Conservation (phyloP, 2,797 vertebrate species). For the Buphagus erythrorhynchus region DNA sequence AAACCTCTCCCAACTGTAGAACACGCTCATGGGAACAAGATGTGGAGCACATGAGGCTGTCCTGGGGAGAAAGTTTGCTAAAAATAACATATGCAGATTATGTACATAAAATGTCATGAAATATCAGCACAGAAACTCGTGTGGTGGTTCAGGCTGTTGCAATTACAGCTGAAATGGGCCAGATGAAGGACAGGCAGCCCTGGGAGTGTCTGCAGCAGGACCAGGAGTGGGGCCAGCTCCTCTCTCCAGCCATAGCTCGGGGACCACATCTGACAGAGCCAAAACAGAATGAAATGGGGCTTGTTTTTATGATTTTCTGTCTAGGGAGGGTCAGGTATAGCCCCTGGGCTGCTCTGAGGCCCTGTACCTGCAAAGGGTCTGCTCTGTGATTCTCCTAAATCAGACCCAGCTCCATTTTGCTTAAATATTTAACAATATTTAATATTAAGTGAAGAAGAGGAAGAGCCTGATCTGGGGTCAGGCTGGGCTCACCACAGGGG, state of each 20-base stretch:
- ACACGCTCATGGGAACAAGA: conserved; percentile 29
- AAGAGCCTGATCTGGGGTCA: neutral
- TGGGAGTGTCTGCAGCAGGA: neutral
- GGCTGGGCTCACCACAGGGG: fast-evolving
- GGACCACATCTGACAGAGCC: neutral
- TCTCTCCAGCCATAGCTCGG: neutral
- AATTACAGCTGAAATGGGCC: conserved; percentile 9
- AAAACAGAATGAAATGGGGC: neutral
- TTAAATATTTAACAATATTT: neutral
- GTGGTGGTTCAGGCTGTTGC: conserved; percentile 45
- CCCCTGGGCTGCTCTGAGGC: neutral
- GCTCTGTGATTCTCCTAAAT: neutral
- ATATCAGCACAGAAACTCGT: conserved; percentile 12
- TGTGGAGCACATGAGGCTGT: conserved; percentile 31
- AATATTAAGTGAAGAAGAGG: neutral
- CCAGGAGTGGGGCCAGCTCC: neutral
- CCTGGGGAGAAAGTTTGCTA: conserved; percentile 62
- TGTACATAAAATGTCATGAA: conserved; percentile 62
- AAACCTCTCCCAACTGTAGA: neutral
- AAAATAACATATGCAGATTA: conserved; percentile 61
- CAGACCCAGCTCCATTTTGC: neutral
- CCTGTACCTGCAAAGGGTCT: no score
- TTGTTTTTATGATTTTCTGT: neutral
- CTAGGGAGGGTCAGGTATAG: neutral
- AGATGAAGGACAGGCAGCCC: conserved; percentile 13